phyloP scores from a whole-genome alignment of 1,140 invertebrate genomes.

The Eulimnadia texana region DNA sequence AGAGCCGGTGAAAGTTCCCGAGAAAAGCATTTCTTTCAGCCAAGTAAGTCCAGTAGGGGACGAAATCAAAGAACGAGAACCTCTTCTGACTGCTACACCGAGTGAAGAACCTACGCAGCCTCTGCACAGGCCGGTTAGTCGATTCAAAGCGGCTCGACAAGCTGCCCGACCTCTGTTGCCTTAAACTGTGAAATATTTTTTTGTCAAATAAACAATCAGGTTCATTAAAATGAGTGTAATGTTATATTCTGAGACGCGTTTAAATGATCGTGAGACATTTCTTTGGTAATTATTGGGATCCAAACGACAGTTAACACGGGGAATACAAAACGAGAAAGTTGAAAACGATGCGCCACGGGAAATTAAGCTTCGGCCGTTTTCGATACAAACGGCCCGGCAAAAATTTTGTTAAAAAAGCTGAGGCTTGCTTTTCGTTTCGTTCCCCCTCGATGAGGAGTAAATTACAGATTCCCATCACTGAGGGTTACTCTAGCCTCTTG shows the following conservation, averaged over 20 bases:
- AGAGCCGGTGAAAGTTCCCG: not conserved
- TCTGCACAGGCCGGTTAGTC: slow-evolving; percentile 11
- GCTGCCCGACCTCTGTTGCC: not conserved
- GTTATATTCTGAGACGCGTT: not conserved
- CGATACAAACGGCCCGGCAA: too few relatives aligned
- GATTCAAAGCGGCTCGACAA: slow-evolving; percentile 12
- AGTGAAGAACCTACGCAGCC: not conserved
- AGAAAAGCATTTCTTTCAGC: not conserved
- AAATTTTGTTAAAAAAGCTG: too few relatives aligned
- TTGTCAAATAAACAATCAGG: not conserved
- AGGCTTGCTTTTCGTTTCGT: too few relatives aligned
- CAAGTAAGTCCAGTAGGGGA: not conserved
- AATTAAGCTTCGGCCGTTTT: too few relatives aligned
- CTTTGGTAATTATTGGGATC: not conserved
- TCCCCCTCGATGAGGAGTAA: not conserved
- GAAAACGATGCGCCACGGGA: too few relatives aligned
- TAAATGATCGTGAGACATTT: not conserved
- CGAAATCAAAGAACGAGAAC: slow-evolving; percentile 5
- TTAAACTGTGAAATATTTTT: slow-evolving; percentile 2
- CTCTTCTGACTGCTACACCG: not conserved
- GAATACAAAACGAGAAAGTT: not conserved
- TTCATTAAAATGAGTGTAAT: not conserved
- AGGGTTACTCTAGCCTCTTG: not conserved
- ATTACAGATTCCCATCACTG: not conserved
- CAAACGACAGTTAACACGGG: not conserved